Evolutionary conservation across 2,888 invertebrate genomes (phyloP).

Genomic region (Allolobophora icterica): DNA sequence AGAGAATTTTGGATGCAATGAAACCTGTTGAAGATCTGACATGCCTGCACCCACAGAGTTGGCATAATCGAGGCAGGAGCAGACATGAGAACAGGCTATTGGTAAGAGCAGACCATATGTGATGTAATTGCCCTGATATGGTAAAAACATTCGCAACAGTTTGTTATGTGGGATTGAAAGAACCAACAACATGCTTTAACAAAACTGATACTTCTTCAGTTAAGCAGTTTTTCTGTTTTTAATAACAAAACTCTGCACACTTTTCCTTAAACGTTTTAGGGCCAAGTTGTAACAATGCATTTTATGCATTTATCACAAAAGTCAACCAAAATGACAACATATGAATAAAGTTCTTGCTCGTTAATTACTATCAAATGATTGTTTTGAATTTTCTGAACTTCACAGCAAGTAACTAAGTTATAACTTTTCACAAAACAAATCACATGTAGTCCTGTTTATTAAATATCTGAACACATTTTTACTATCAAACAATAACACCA

Average conservation of each 20-base stretch:
- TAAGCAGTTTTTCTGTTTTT: background rate
- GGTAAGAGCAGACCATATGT: no score
- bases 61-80: no score
- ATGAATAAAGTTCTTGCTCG: background rate
- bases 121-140: no score
- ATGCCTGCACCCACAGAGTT: no score
- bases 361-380: background rate
- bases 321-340: background rate
- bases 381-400: background rate
- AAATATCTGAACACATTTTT: background rate
- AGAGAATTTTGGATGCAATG: no score
- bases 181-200: background rate
- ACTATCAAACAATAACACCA: background rate
- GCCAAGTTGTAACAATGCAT: background rate
- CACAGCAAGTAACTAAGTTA: no score
- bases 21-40: no score
- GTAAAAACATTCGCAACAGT: no score
- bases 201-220: background rate
- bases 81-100: no score
- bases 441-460: no score
- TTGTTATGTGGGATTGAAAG: no score
- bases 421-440: background rate
- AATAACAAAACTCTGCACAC: background rate
- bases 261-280: background rate
- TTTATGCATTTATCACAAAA: background rate